These are phyloP conservation scores for Pediacus dermestoides DNA, from an alignment of 2,888 invertebrate species.

Conservation along the genomic window DNA sequence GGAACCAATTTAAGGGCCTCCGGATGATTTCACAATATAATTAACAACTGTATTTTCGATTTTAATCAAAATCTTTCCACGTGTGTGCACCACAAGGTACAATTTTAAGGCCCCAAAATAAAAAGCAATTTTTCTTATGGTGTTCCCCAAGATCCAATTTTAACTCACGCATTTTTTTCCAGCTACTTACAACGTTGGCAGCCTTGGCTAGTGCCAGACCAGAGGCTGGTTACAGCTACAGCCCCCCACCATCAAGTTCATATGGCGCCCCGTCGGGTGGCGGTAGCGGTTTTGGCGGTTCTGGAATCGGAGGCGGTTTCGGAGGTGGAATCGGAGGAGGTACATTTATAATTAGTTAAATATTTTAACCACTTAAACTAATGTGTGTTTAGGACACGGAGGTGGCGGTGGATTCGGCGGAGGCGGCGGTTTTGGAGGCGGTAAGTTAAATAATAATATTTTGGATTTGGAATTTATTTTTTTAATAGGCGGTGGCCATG, in stretches of 20 bases:
- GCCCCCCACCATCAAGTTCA: slow-evolving; percentile 47
- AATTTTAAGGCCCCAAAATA: too few relatives aligned
- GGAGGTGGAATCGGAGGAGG: slow-evolving; percentile 33
- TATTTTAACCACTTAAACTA: too few relatives aligned
- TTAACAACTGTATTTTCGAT: too few relatives aligned
- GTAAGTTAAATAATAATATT: slow-evolving; percentile 4
- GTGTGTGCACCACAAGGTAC: too few relatives aligned
- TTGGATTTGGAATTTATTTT: too few relatives aligned
- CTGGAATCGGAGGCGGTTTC: slow-evolving; percentile 35
- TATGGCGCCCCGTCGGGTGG: slow-evolving; percentile 48
- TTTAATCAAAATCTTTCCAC: too few relatives aligned
- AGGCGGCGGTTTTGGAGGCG: slow-evolving; percentile 26
- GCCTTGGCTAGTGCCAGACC: slow-evolving; percentile 61
- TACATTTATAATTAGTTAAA: too few relatives aligned
- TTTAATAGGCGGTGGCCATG: slow-evolving; percentile 26
- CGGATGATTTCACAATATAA: too few relatives aligned
- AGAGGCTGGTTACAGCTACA: slow-evolving; percentile 63
- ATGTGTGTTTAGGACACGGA: slow-evolving; percentile 23
- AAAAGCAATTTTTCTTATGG: too few relatives aligned
- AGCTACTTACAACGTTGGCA: slow-evolving; percentile 51
- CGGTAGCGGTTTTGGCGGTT: slow-evolving; percentile 38
- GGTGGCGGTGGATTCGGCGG: slow-evolving; percentile 23
- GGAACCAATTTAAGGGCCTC: too few relatives aligned
- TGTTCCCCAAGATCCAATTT: too few relatives aligned
- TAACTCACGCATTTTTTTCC: slow-evolving; percentile 31